Evolutionary conservation across 2,888 invertebrate species (phyloP).

Genomic region (Candidula unifasciata): DNA sequence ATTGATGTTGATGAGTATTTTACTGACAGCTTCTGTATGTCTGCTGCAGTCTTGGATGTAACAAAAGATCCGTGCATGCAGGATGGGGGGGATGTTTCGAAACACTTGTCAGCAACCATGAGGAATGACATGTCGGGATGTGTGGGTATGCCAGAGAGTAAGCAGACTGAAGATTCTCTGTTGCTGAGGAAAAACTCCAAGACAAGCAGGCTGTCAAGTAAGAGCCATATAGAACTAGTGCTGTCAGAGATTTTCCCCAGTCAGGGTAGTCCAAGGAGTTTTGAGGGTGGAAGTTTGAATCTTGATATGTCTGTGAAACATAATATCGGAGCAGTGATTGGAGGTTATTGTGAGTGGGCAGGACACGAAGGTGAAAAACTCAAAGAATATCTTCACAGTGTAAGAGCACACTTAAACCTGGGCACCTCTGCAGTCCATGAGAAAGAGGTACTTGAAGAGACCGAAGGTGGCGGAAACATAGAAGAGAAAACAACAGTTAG

Average conservation of each 20-base stretch:
- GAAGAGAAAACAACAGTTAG: not conserved
- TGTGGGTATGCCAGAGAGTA: not conserved
- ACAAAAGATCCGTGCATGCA: not conserved
- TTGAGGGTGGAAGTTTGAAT: not conserved
- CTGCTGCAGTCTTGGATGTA: not conserved
- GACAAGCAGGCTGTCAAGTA: not conserved
- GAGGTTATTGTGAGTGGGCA: too few species aligned
- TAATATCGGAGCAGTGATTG: not conserved
- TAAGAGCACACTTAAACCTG: too few species aligned
- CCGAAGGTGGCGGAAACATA: not conserved
- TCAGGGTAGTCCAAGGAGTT: slow-evolving; percentile 20
- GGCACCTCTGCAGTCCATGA: too few species aligned
- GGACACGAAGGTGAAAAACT: too few species aligned
- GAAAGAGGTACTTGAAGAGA: too few species aligned
- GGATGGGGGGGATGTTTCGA: not conserved
- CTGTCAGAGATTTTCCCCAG: slow-evolving; percentile 30
- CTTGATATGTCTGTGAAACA: not conserved
- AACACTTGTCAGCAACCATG: not conserved
- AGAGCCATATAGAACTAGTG: slow-evolving; percentile 20
- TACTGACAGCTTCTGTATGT: too few species aligned
- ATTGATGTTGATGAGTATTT: too few species aligned
- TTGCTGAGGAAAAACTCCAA: not conserved
- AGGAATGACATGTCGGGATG: not conserved
- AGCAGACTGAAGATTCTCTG: not conserved
- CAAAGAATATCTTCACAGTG: too few species aligned